phyloP scores from a whole-genome alignment of 2,113 vertebrate species.

The Camelus dromedarius region DNA sequence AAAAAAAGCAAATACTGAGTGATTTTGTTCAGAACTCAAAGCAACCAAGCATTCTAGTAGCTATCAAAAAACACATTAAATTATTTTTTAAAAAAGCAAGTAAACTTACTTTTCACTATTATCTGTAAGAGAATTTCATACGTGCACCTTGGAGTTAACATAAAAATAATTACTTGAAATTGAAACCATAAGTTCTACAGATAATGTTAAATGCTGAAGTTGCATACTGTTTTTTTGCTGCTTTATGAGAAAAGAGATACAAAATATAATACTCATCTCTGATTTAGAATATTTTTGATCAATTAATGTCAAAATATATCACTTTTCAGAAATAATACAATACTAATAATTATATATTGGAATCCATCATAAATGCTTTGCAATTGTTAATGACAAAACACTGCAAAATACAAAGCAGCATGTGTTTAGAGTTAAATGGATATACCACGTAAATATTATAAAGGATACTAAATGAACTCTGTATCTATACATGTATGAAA shows the following conservation, averaged over 20 bases:
- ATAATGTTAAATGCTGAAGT: not conserved
- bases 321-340: slow-evolving; percentile 5
- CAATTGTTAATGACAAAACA: not conserved
- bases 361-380: not conserved
- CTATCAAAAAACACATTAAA: not conserved
- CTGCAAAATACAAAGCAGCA: not conserved
- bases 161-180: not conserved
- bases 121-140: not conserved
- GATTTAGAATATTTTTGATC: slow-evolving; percentile 15
- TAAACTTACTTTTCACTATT: not conserved
- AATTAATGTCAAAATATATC: not conserved
- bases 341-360: not conserved
- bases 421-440: not conserved
- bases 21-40: not conserved
- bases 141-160: not conserved
- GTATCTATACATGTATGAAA: not conserved
- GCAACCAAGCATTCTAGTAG: not conserved
- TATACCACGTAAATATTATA: not conserved
- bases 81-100: not conserved
- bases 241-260: not conserved
- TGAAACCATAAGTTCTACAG: not conserved
- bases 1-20: not conserved
- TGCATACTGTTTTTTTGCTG: not conserved
- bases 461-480: not conserved
- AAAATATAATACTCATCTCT: not conserved